phyloP scores from a whole-genome alignment of 2,113 vertebrate species.

The Lampris megalopsis region DNA sequence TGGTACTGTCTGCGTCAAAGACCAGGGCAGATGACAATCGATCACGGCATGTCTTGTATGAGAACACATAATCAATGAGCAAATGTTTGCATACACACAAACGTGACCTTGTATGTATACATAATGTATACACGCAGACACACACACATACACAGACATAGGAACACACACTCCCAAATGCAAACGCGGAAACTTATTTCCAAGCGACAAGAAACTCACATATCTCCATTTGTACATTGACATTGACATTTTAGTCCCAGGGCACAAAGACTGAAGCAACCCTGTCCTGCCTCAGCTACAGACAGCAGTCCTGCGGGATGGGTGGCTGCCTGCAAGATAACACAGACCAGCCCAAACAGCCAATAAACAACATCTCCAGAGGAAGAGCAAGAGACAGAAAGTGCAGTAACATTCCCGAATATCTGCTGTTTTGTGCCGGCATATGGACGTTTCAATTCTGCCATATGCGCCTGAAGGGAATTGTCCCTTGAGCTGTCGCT shows the following conservation, averaged over 20 bases:
- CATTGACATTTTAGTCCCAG: slow-evolving; percentile 32
- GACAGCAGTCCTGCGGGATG: slow-evolving; percentile 35
- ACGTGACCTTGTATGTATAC: too few relatives aligned
- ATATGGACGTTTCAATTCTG: slow-evolving; percentile 64
- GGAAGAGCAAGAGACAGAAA: slow-evolving; percentile 18
- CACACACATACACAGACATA: background rate
- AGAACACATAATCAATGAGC: background rate
- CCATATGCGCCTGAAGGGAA: slow-evolving; percentile 59
- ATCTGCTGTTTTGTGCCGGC: slow-evolving; percentile 43
- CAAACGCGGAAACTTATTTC: too few relatives aligned
- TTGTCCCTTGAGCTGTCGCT: slow-evolving; percentile 60
- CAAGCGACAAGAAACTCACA: too few relatives aligned
- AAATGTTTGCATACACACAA: too few relatives aligned
- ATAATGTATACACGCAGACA: background rate
- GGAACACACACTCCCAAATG: too few relatives aligned
- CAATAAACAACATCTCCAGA: slow-evolving; percentile 37
- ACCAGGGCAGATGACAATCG: background rate
- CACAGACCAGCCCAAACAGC: slow-evolving; percentile 19
- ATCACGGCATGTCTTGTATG: slow-evolving; percentile 1
- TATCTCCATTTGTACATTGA: background rate
- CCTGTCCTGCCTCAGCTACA: slow-evolving; percentile 4
- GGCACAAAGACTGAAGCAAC: slow-evolving; percentile 26
- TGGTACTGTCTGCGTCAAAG: slow-evolving; percentile 13
- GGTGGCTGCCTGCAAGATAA: slow-evolving; percentile 39
- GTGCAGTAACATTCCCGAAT: slow-evolving; percentile 39